Evolutionary conservation across 2,797 vertebrate species (phyloP).

Genomic region (Tapera naevia): DNA sequence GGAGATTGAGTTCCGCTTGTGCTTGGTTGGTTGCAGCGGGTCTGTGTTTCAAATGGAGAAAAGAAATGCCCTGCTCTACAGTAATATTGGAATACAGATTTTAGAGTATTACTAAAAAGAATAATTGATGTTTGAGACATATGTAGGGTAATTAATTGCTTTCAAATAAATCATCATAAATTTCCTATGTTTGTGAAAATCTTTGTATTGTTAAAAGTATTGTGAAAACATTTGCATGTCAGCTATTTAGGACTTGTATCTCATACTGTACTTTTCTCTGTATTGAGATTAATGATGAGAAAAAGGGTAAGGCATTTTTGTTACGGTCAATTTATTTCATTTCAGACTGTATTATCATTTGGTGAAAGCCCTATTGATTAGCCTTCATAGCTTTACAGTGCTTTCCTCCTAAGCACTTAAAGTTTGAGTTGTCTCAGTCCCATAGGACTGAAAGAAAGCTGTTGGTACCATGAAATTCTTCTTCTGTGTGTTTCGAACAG

Average conservation of each 20-base stretch:
- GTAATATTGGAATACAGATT: background rate
- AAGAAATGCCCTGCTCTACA: background rate
- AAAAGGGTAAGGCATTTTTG: slow-evolving; percentile 53
- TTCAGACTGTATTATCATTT: slow-evolving; percentile 68
- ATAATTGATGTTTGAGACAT: background rate
- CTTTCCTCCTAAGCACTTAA: slow-evolving; percentile 64
- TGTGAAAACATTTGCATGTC: background rate
- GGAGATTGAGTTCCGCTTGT: background rate
- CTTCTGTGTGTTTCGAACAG: slow-evolving; percentile 49
- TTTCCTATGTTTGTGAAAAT: background rate
- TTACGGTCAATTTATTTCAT: slow-evolving; percentile 63
- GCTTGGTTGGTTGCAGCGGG: background rate
- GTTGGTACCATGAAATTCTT: slow-evolving; percentile 63
- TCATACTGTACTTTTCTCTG: slow-evolving; percentile 28
- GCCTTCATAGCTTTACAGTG: slow-evolving; percentile 60
- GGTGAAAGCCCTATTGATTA: slow-evolving; percentile 68
- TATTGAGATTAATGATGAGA: slow-evolving; percentile 47
- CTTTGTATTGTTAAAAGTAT: slow-evolving; percentile 11
- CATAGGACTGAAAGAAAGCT: slow-evolving; percentile 56
- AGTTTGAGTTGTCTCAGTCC: slow-evolving; percentile 62
- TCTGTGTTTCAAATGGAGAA: background rate
- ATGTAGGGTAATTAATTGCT: background rate
- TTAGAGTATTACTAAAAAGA: background rate
- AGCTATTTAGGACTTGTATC: background rate
- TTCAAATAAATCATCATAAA: background rate